Evolutionary conservation across 2,888 invertebrate genomes (phyloP).

Genomic region (Erebia ligea): DNA sequence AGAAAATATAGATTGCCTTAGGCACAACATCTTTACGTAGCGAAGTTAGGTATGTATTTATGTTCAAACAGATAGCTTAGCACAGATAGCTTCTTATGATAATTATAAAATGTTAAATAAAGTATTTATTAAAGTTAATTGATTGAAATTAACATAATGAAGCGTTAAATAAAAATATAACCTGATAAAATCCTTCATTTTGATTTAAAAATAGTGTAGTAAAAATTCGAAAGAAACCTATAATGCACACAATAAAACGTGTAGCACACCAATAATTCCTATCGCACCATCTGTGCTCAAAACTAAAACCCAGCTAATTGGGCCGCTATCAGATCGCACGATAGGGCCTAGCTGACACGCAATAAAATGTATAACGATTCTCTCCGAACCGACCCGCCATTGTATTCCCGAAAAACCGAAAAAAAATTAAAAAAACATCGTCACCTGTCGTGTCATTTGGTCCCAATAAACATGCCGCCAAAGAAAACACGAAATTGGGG

Average conservation of each 20-base stretch:
- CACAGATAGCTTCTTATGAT: too few species aligned
- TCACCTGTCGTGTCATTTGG: slow-evolving; percentile 84
- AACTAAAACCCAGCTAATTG: slow-evolving; percentile 70
- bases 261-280: slow-evolving; percentile 48
- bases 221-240: neutral
- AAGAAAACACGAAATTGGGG: slow-evolving; percentile 73
- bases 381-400: slow-evolving; percentile 55
- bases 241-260: slow-evolving; percentile 18
- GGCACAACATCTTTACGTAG: too few species aligned
- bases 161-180: neutral
- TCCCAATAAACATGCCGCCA: slow-evolving; percentile 78
- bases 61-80: too few species aligned
- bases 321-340: slow-evolving; percentile 61
- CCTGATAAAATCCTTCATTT: neutral
- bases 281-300: slow-evolving; percentile 69
- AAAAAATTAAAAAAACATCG: slow-evolving; percentile 60
- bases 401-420: slow-evolving; percentile 44
- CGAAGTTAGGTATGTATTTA: too few species aligned
- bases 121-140: too few species aligned
- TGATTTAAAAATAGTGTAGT: neutral
- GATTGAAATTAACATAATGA: neutral
- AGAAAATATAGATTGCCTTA: too few species aligned
- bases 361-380: slow-evolving; percentile 81
- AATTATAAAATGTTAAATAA: too few species aligned
- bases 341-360: slow-evolving; percentile 63